Evolutionary conservation across 2,113 vertebrate species (phyloP), one percentile per base, ranked within the genome.

Genomic region (Glaucomys volans): DNA sequence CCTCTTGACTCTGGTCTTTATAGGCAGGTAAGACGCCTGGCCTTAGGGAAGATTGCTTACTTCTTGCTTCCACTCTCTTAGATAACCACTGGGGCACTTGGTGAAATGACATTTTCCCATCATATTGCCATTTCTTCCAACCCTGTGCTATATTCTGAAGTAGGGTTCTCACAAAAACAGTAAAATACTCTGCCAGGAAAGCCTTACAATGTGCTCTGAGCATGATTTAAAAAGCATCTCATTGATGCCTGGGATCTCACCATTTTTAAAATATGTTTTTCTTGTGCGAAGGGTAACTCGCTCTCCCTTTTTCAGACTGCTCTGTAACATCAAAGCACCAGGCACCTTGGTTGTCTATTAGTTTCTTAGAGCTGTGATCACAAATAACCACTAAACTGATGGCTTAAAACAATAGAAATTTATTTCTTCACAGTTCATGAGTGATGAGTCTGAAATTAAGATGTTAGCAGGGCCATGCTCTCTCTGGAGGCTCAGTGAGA

Each of bases 21-120:
- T 69, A 67, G n/a, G 4, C 42, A 69, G 35, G 10, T 75, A 40
- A 26, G 32, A 22, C 5, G 8, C 20, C 24, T 67, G 9, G 54
- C 10, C 79, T 74, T 74, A 32, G 69, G 67, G 22, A 9, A 79
- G 57, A 86, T 9, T 28, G 4, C 22, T 18, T 5, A 42, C 32
- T 64, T 6, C 0, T 20, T 64, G 12, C 3, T 16, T 67, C 76
- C 26, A 17, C 47, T 80, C 11, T 88, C 35, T 72, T 62, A 76
- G 35, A 37, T 69, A 81, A 82, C 40, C 40, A 1, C 42, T 81
- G 66, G 2, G 20, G 14, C 28, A 24, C 24, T 91, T 94, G 28
- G 10, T 37, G 18, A 94, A 96, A 93, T 50, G 47, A 71, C 17
- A 76, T n/a, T 94, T 88, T 64, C 22, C 18, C 7, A 64, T 40